A percentile compares a stretch with the other conserved stretches of the same genome.
Conservation (phyloP, 2,888 invertebrate genomes). For the Galerucella calmariensis region DNA sequence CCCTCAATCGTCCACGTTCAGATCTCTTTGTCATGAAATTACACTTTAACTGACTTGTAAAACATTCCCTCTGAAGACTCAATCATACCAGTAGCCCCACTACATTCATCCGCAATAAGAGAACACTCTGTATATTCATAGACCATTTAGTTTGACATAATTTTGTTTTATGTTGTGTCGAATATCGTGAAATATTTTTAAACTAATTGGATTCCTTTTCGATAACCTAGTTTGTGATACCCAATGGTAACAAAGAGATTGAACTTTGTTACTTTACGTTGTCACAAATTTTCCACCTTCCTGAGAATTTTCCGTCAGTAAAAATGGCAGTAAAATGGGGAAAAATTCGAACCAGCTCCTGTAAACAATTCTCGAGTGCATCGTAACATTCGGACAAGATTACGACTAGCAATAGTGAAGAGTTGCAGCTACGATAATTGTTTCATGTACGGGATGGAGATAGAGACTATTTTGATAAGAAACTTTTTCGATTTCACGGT, state of each 20-base stretch:
- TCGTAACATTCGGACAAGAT: constrained; percentile 43
- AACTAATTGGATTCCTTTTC: neutral
- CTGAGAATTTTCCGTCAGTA: constrained; percentile 19
- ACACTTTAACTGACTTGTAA: too few species aligned
- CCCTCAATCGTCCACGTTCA: too few species aligned
- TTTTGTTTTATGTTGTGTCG: too few species aligned
- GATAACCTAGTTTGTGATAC: neutral
- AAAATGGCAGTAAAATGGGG: constrained; percentile 20
- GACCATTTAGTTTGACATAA: too few species aligned
- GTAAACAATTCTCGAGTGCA: constrained; percentile 48
- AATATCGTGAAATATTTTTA: neutral
- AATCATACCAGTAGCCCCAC: too few species aligned
- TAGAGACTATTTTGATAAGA: constrained; percentile 46
- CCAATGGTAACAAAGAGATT: neutral
- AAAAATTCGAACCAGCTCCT: constrained; percentile 39
- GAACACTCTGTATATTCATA: too few species aligned
- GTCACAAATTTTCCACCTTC: constrained; percentile 6
- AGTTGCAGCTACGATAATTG: constrained; percentile 37
- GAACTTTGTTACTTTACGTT: constrained; percentile 6
- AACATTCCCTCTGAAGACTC: too few species aligned
- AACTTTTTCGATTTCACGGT: constrained; percentile 65
- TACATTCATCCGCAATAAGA: too few species aligned
- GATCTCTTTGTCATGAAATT: too few species aligned
- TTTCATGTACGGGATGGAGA: constrained; percentile 30
- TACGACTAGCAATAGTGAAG: constrained; percentile 40